These are phyloP conservation scores for Lemur catta DNA, from an alignment of 2,797 vertebrate genomes.

Conservation along the genomic window DNA sequence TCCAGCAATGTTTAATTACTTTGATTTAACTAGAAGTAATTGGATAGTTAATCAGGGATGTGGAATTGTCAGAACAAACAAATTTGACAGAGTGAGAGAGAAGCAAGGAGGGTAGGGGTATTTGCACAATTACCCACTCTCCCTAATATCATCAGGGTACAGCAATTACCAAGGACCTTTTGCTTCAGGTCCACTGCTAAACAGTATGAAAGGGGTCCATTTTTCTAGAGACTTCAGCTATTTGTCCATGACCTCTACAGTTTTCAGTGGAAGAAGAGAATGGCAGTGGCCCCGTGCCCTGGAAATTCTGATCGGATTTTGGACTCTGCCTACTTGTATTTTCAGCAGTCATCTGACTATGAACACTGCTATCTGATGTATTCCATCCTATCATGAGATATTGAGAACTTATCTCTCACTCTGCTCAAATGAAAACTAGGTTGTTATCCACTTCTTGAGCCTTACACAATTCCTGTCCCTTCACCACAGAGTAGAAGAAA, in stretches of 20 bases:
- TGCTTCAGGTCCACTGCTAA: background rate
- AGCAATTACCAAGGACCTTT: background rate
- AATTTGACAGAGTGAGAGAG: background rate
- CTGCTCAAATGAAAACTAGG: slow-evolving; percentile 14
- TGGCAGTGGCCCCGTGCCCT: background rate
- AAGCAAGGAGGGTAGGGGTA: background rate
- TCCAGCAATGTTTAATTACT: background rate
- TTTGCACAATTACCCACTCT: background rate
- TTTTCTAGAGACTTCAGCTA: background rate
- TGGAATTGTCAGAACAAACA: background rate
- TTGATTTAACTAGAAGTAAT: background rate
- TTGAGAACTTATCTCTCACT: background rate
- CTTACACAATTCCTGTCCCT: background rate
- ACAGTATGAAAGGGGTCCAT: fast-evolving
- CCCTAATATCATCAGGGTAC: background rate
- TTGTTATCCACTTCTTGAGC: background rate
- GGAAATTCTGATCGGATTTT: background rate
- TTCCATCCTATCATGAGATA: background rate
- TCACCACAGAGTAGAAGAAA: background rate
- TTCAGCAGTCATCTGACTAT: background rate
- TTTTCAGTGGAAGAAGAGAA: background rate
- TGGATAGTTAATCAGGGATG: background rate
- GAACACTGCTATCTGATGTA: background rate
- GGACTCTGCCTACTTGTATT: background rate
- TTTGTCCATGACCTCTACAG: background rate